phyloP scores from a whole-genome alignment of 2,797 vertebrate genomes.

The Spatula versicolor region DNA sequence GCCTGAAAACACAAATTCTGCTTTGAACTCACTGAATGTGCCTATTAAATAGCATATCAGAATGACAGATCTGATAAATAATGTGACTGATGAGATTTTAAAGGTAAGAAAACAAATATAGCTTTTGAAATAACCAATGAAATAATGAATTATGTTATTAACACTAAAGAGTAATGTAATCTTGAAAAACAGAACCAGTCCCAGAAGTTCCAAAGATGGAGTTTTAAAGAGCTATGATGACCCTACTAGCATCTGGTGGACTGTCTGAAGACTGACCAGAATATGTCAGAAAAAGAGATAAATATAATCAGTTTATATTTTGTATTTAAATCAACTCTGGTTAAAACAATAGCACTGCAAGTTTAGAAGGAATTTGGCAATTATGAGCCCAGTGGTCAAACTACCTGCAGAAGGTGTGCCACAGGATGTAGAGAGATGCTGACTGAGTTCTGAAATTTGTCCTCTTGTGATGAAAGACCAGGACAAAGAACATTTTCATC shows the following conservation, averaged over 20 bases:
- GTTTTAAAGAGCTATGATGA: not conserved
- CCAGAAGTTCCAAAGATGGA: not conserved
- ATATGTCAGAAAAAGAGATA: not conserved
- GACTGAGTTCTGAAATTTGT: not conserved
- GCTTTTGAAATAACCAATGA: not conserved
- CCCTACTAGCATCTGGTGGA: fast-evolving
- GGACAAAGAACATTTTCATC: fast-evolving
- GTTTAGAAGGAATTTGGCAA: not conserved
- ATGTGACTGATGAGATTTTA: not conserved
- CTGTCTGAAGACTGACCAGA: not conserved
- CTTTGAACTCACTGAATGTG: slow-evolving; percentile 1
- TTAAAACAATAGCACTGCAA: fast-evolving
- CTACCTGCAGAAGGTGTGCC: not conserved
- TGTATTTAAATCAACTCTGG: not conserved
- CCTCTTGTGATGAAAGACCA: fast-evolving
- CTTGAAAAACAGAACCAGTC: not conserved
- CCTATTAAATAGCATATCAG: not conserved
- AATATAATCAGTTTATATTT: not conserved
- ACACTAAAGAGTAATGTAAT: not conserved
- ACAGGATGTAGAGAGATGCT: fast-evolving
- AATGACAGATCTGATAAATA: not conserved
- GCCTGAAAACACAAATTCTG: slow-evolving; percentile 25
- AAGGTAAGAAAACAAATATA: not conserved
- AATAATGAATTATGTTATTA: not conserved
- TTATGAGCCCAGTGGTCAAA: not conserved